These are phyloP conservation scores for Batillaria attramentaria DNA, from an alignment of 1,140 invertebrate genomes.

Conservation along the genomic window DNA sequence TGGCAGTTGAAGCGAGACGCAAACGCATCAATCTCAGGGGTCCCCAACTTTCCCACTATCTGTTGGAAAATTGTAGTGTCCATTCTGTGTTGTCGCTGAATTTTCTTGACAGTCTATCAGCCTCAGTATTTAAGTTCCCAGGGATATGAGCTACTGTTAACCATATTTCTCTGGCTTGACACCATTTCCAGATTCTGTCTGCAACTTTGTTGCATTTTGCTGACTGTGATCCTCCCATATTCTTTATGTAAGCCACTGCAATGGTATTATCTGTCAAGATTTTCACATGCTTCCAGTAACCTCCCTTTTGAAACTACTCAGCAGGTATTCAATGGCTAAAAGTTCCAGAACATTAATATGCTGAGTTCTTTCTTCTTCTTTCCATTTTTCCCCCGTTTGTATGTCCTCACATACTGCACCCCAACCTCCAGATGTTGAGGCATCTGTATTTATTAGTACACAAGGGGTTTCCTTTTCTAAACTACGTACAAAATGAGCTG, in stretches of 20 bases:
- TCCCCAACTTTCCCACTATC: background rate
- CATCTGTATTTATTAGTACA: background rate
- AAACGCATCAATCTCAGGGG: background rate
- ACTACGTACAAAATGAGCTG: background rate
- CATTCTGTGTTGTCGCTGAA: background rate
- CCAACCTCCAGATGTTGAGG: background rate
- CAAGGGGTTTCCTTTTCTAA: background rate
- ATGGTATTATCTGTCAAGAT: background rate
- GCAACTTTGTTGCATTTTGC: background rate
- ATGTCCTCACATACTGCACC: background rate
- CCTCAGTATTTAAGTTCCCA: background rate
- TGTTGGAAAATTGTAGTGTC: background rate
- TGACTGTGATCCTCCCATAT: background rate
- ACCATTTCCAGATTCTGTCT: constrained; percentile 2
- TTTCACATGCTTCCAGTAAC: background rate
- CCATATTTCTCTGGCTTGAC: background rate
- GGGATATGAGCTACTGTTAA: background rate
- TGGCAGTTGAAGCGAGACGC: background rate
- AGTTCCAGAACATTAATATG: constrained; percentile 4
- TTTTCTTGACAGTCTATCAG: background rate
- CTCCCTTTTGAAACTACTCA: background rate
- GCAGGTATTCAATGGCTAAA: background rate
- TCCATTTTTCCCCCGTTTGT: background rate
- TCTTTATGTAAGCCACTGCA: background rate
- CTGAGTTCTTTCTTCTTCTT: background rate